Evolutionary conservation across 1,140 invertebrate genomes (phyloP).

Genomic region (Macrotrachela quadricornifera): DNA sequence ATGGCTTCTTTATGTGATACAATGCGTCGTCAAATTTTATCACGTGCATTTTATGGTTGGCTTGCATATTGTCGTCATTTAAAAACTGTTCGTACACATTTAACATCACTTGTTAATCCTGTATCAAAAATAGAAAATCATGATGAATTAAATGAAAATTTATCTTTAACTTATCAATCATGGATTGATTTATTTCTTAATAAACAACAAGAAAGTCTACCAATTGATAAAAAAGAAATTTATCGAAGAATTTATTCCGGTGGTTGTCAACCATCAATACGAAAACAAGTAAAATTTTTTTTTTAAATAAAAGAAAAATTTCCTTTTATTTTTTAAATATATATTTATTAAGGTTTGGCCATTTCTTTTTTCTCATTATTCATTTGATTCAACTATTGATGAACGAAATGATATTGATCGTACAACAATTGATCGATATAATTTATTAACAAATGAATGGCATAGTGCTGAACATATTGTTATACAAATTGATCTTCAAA

Average conservation of each 20-base stretch:
- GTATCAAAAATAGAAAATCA: background rate
- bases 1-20: constrained; percentile 48
- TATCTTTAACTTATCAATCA: constrained; percentile 11
- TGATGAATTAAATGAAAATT: background rate
- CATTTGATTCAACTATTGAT: constrained; percentile 48
- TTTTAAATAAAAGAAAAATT: background rate
- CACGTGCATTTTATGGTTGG: constrained; percentile 81
- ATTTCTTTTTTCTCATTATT: constrained; percentile 63
- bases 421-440: background rate
- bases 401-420: background rate
- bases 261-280: background rate
- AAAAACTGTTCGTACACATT: constrained; percentile 66
- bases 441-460: constrained; percentile 3
- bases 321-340: background rate
- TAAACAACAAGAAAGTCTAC: background rate
- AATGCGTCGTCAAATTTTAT: constrained; percentile 79
- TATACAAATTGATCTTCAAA: too few relatives aligned
- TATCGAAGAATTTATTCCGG: constrained; percentile 3
- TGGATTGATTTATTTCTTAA: background rate
- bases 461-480: background rate
- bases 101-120: constrained; percentile 60
- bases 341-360: constrained; percentile 48
- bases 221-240: background rate
- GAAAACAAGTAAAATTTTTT: background rate
- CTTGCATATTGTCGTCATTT: constrained; percentile 73